A percentile compares a stretch with the other conserved stretches of the same genome.
These are phyloP conservation scores for Dynastes grantii DNA, from an alignment of 2,888 invertebrate species.

Conservation along the genomic window DNA sequence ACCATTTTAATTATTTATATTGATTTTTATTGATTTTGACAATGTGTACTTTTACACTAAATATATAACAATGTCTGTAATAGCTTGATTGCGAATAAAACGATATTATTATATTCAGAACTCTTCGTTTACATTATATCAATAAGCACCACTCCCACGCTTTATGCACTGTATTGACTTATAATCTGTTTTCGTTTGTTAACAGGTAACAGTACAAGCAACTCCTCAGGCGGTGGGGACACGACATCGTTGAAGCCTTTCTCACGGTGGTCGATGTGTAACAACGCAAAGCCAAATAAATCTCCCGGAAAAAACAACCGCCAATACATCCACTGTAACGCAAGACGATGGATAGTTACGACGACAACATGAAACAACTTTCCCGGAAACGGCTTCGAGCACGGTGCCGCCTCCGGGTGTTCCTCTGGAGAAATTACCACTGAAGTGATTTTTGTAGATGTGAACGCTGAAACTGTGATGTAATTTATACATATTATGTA, in stretches of 20 bases:
- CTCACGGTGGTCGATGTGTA: conserved; percentile 66
- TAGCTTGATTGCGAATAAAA: no score
- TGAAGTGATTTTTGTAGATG: conserved; percentile 58
- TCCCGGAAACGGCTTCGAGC: conserved; percentile 54
- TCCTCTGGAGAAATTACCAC: conserved; percentile 54
- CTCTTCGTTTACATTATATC: no score
- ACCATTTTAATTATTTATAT: no score
- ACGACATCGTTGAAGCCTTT: conserved; percentile 66
- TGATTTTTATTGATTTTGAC: no score
- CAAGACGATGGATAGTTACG: conserved; percentile 66
- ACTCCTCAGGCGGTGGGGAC: conserved; percentile 68
- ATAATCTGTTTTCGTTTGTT: conserved; percentile 40
- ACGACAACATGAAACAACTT: conserved; percentile 65
- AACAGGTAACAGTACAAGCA: conserved; percentile 68
- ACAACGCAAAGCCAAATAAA: conserved; percentile 58
- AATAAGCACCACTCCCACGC: no score
- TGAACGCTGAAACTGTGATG: conserved; percentile 58
- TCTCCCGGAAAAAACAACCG: conserved; percentile 54
- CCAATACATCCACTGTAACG: conserved; percentile 63
- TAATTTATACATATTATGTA: conserved; percentile 45
- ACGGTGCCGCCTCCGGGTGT: conserved; percentile 49
- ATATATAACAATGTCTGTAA: no score
- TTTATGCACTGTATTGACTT: background rate
- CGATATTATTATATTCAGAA: no score
- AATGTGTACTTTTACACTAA: no score